Conservation (phyloP, 2,888 invertebrate species). For the Thumatha senex region DNA sequence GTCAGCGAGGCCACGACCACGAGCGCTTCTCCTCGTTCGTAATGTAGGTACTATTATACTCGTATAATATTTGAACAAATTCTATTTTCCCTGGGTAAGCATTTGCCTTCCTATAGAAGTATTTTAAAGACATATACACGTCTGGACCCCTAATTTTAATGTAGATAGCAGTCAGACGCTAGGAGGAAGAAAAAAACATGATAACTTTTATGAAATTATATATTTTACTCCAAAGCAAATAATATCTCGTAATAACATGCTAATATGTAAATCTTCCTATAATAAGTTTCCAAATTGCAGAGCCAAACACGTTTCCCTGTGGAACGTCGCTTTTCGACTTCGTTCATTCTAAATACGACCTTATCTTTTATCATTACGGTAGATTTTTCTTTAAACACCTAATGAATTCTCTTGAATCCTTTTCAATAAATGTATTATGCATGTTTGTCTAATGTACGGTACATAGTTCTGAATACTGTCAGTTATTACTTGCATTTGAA, state of each 20-base stretch:
- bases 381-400: not conserved
- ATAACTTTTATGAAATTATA: too few relatives aligned
- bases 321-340: not conserved
- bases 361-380: not conserved
- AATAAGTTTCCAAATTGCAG: constrained; percentile 17
- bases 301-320: constrained; percentile 4
- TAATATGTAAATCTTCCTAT: not conserved
- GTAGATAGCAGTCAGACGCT: too few relatives aligned
- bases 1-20: too few relatives aligned
- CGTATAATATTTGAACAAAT: too few relatives aligned
- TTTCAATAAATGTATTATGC: constrained; percentile 43
- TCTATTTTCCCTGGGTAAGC: too few relatives aligned
- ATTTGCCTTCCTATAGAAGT: too few relatives aligned
- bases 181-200: too few relatives aligned
- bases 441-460: constrained; percentile 38
- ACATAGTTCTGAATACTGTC: not conserved
- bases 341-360: not conserved
- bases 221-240: constrained; percentile 3
- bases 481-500: not conserved
- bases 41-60: too few relatives aligned
- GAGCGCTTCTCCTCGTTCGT: too few relatives aligned
- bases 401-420: not conserved
- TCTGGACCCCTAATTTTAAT: too few relatives aligned
- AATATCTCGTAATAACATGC: constrained; percentile 14
- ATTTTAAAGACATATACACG: too few relatives aligned